Conservation (phyloP, 2,888 invertebrate species). For the Lithophane ornitopus region DNA sequence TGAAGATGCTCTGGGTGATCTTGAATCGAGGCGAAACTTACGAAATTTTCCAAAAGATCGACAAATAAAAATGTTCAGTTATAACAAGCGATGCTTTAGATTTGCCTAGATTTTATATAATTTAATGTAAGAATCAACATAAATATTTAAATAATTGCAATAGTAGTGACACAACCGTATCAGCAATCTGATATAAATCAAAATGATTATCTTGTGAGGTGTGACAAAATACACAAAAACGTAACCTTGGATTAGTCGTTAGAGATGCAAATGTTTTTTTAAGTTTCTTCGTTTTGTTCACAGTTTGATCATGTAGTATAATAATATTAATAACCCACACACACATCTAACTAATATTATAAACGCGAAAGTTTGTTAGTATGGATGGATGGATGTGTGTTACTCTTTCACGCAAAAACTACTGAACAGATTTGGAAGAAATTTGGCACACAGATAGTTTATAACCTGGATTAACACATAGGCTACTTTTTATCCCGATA, state of each 20-base stretch:
- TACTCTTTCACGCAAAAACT: no score
- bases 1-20: constrained; percentile 2
- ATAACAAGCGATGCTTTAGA: neutral
- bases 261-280: constrained; percentile 23
- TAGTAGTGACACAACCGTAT: constrained; percentile 33
- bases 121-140: constrained; percentile 24
- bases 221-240: constrained; percentile 43
- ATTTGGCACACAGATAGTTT: no score
- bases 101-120: constrained; percentile 9
- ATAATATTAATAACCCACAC: neutral
- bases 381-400: no score
- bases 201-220: constrained; percentile 18
- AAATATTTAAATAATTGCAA: constrained; percentile 45
- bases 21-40: constrained; percentile 29
- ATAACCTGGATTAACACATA: no score
- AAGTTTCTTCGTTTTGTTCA: constrained; percentile 23
- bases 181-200: constrained; percentile 46
- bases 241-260: constrained; percentile 40
- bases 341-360: no score
- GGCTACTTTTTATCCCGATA: no score
- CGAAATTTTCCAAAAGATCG: constrained; percentile 16
- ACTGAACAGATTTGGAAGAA: no score
- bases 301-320: constrained; percentile 9
- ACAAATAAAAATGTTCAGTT: neutral
- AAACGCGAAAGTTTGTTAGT: no score